Base-by-base conservation (phyloP, 2,888 invertebrate species). In the Cecidostiba fungosa region DNA sequence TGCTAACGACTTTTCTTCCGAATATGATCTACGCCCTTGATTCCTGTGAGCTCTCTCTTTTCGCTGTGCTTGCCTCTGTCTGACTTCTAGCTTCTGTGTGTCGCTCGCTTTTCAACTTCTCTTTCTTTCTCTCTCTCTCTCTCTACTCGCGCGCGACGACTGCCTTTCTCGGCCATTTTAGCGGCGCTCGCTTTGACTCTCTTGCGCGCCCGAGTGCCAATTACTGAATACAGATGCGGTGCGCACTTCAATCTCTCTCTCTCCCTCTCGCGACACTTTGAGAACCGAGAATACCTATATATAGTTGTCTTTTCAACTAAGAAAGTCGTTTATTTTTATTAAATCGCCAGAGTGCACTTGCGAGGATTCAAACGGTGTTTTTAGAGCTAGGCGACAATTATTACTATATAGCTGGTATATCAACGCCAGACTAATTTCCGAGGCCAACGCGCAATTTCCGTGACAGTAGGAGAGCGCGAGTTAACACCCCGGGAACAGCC, bases 1-100 rank as follows among this genome's bases (percentile, higher is more conserved):
- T 88, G 89, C 90, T 91, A 91, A 91, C 91, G 89, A 91, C 91
- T 91, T 91, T 92, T 91, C 91, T 91, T 89, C 89, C 91, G 47
- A 90, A 91, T 90, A 91, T 90, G 91, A 92, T 89, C 88, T 88
- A 89, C 82, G 86, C 88, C 87, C 87, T 88, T 89, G 85, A 87
- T 88, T 87, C 88, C n/a, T 39, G 3, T n/a, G 39, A 12, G 8
- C 70, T 32, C 32, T 69, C 84, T 19, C 5, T 4, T 1, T 69
- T 32, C 43, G 26, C 12, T 36, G 16, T 47, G 3, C 5, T 6
- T 14, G n/a, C 16, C 32, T n/a, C 32, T 47, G 0, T 29, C 23
- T 36, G 66, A 3, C 36, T 3, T n/a, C n/a, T n/a, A n/a, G n/a
- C 69, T 6, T 29, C 83, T 73, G 77, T 76, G 76, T 50, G 50